Conservation (phyloP, 2,888 invertebrate genomes). For the Nemapogon koenigi region DNA sequence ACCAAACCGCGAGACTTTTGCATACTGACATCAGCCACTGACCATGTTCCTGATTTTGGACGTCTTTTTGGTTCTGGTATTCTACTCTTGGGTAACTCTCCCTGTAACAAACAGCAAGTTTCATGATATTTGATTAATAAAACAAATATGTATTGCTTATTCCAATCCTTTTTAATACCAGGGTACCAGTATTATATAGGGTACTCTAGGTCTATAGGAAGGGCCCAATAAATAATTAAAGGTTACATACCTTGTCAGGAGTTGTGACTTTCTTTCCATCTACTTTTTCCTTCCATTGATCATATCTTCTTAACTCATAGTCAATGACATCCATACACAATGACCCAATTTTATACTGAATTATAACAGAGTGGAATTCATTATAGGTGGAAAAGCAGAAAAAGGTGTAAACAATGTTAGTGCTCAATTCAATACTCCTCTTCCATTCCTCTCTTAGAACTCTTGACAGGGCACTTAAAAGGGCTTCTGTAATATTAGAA, state of each 20-base stretch:
- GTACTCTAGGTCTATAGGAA: too few relatives aligned
- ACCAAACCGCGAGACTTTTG: slow-evolving; percentile 68
- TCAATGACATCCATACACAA: slow-evolving; percentile 96
- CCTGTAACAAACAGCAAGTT: too few relatives aligned
- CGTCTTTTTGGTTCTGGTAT: slow-evolving; percentile 77
- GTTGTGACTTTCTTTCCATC: slow-evolving; percentile 54
- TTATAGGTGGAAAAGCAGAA: slow-evolving; percentile 97
- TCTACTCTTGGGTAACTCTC: slow-evolving; percentile 71
- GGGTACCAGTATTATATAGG: too few relatives aligned
- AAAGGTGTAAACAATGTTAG: slow-evolving; percentile 95
- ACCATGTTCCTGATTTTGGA: slow-evolving; percentile 80
- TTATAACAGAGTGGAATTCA: slow-evolving; percentile 92
- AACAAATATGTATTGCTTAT: too few relatives aligned
- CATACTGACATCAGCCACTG: slow-evolving; percentile 58
- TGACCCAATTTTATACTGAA: slow-evolving; percentile 97
- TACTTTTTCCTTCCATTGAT: slow-evolving; percentile 83
- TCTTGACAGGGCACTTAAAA: slow-evolving; percentile 93
- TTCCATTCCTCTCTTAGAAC: slow-evolving; percentile 98
- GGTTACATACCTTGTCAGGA: slow-evolving; percentile 43
- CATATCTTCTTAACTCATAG: slow-evolving; percentile 91
- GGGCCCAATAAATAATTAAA: neutral
- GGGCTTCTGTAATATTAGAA: slow-evolving; percentile 72
- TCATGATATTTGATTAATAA: too few relatives aligned
- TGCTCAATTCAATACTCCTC: slow-evolving; percentile 93
- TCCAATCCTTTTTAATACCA: too few relatives aligned